Conservation (phyloP, 2,113 vertebrate genomes). For the Megaceryle torquata region DNA sequence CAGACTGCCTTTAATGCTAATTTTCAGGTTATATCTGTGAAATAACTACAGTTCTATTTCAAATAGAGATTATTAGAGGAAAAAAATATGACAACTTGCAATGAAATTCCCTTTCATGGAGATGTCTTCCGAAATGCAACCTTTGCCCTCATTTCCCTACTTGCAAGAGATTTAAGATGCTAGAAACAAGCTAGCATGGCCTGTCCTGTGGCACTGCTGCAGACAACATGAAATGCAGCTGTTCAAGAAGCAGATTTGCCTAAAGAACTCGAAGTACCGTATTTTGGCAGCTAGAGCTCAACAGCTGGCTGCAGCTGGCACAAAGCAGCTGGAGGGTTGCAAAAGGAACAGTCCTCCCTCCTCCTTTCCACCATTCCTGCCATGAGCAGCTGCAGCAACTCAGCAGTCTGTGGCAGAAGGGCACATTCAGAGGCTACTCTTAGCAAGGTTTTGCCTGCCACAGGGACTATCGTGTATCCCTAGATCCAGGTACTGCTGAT, state of each 20-base stretch:
- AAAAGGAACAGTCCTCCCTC: background rate
- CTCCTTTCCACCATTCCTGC: background rate
- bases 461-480: accelerated
- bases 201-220: background rate
- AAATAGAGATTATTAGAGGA: background rate
- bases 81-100: background rate
- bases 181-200: background rate
- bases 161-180: background rate
- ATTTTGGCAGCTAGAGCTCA: background rate
- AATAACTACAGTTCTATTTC: background rate
- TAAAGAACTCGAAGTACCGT: background rate
- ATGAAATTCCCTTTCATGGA: background rate
- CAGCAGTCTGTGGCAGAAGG: accelerated
- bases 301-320: conserved; percentile 18
- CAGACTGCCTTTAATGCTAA: background rate
- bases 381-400: background rate
- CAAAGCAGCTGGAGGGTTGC: background rate
- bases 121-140: background rate
- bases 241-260: background rate
- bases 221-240: background rate
- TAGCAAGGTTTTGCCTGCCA: background rate
- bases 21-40: background rate
- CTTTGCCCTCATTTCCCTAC: background rate
- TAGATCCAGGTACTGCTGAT: background rate
- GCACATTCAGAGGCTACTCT: background rate